These are phyloP conservation scores for Ariopsis seemanni DNA, from an alignment of 2,113 vertebrate genomes.

Conservation along the genomic window DNA sequence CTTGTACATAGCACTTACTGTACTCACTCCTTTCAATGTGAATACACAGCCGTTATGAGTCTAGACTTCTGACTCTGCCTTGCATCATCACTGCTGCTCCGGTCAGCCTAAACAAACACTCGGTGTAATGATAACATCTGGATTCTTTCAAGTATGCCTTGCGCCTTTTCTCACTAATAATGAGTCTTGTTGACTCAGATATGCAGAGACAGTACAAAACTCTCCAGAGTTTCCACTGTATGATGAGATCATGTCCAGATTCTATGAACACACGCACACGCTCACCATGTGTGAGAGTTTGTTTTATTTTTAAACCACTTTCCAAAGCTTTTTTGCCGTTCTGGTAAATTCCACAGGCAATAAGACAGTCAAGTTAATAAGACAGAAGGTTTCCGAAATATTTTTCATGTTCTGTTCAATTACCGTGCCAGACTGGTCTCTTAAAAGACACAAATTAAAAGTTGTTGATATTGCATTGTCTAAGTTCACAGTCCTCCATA, in stretches of 20 bases:
- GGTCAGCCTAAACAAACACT: slow-evolving; percentile 41
- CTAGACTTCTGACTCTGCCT: slow-evolving; percentile 14
- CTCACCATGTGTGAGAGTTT: background rate
- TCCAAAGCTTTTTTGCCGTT: background rate
- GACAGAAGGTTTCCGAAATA: background rate
- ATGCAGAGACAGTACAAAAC: background rate
- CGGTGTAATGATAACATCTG: slow-evolving; percentile 23
- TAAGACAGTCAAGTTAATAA: background rate
- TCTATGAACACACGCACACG: background rate
- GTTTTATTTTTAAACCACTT: slow-evolving; percentile 11
- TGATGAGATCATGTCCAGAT: slow-evolving; percentile 22
- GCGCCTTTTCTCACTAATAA: slow-evolving; percentile 9
- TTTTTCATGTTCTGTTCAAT: background rate
- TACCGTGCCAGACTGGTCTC: background rate
- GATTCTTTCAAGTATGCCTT: slow-evolving; percentile 4
- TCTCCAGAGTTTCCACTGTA: slow-evolving; percentile 29
- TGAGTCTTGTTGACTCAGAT: slow-evolving; percentile 35
- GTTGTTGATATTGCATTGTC: background rate
- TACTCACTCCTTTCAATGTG: background rate
- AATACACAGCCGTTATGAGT: background rate
- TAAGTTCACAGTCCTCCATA: background rate
- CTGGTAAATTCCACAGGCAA: background rate
- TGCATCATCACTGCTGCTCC: slow-evolving; percentile 32
- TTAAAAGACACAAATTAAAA: background rate
- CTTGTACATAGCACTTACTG: background rate